Conservation (phyloP, 2,888 invertebrate genomes). For the Sympetrum striolatum region DNA sequence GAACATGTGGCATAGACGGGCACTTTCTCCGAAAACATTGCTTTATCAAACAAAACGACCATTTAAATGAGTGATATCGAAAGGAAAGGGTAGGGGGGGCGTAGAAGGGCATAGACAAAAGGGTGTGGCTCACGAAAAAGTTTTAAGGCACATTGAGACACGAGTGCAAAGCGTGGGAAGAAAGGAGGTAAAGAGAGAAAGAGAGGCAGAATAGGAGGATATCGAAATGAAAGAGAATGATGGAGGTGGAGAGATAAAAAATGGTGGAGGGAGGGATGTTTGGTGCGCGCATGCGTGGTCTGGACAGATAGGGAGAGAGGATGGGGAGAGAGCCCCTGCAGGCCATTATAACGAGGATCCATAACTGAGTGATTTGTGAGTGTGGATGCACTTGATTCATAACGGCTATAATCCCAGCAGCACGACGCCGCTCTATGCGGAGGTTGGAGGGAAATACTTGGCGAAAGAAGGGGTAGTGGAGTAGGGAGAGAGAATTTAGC, state of each 20-base stretch:
- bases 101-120: background rate
- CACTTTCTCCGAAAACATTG: background rate
- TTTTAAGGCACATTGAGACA: background rate
- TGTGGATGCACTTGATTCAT: slow-evolving; percentile 44
- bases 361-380: slow-evolving; percentile 43
- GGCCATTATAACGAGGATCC: slow-evolving; percentile 43
- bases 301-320: background rate
- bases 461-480: background rate
- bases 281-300: background rate
- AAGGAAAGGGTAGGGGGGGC: background rate
- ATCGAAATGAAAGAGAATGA: background rate
- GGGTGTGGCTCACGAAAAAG: background rate
- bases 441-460: background rate
- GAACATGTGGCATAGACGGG: background rate
- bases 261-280: background rate
- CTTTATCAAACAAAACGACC: background rate
- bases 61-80: background rate
- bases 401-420: slow-evolving; percentile 39
- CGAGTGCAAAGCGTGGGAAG: slow-evolving; percentile 10
- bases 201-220: background rate
- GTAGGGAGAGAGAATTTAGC: background rate
- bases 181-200: background rate
- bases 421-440: slow-evolving; percentile 35
- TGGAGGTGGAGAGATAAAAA: background rate
- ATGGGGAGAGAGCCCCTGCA: slow-evolving; percentile 14